These are phyloP conservation scores for Lamellibrachia satsuma DNA, from an alignment of 2,888 invertebrate species.

Conservation along the genomic window DNA sequence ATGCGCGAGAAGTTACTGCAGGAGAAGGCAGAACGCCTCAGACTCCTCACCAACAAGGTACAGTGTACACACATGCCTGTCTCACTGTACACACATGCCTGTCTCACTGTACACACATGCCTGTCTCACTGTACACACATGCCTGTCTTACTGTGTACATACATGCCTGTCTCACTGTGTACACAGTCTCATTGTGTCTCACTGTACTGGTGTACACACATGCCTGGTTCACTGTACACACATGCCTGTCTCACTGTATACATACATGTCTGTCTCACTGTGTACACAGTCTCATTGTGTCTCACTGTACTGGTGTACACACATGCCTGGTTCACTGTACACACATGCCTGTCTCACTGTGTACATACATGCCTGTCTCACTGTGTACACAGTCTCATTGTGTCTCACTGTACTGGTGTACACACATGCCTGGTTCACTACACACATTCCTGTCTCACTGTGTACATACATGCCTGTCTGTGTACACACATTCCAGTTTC, in stretches of 20 bases:
- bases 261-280: too few relatives aligned
- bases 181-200: too few relatives aligned
- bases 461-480: background rate
- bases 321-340: too few relatives aligned
- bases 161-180: too few relatives aligned
- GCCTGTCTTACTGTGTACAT: too few relatives aligned
- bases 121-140: too few relatives aligned
- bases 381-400: conserved; percentile 48
- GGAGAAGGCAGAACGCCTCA: conserved; percentile 84
- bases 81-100: background rate
- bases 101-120: background rate
- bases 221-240: background rate
- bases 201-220: background rate
- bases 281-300: too few relatives aligned
- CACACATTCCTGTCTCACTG: conserved; percentile 49
- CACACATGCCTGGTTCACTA: too few relatives aligned
- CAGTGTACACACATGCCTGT: background rate
- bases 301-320: too few relatives aligned
- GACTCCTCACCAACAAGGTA: conserved; percentile 87
- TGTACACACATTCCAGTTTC: too few relatives aligned
- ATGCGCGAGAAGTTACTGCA: conserved; percentile 84
- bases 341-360: too few relatives aligned
- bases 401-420: background rate
- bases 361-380: too few relatives aligned
- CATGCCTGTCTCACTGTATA: background rate